phyloP scores from a whole-genome alignment of 2,888 invertebrate species.

The Stictocephala bisonia region DNA sequence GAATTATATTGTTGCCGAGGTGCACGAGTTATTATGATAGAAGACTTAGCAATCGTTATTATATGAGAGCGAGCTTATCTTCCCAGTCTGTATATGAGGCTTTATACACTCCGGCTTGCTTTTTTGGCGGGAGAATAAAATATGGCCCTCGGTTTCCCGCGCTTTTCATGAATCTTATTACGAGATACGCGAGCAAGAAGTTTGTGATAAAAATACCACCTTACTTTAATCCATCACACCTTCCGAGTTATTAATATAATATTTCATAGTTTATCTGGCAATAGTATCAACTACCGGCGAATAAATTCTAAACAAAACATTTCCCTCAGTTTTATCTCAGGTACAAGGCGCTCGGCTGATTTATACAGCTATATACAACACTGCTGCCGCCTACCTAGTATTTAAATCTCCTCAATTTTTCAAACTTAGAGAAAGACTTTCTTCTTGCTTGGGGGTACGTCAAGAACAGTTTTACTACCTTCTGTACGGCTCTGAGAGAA shows the following conservation, averaged over 20 bases:
- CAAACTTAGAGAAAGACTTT: conserved; percentile 40
- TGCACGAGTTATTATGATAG: conserved; percentile 60
- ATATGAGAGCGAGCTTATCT: conserved; percentile 60
- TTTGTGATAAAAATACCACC: conserved; percentile 55
- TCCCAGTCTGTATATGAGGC: conserved; percentile 55
- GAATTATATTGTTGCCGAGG: conserved; percentile 59
- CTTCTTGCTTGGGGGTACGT: conserved; percentile 17
- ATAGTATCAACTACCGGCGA: conserved; percentile 47
- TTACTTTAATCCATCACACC: conserved; percentile 57
- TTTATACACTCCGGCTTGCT: conserved; percentile 53
- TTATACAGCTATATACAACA: conserved; percentile 36
- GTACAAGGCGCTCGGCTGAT: conserved; percentile 14
- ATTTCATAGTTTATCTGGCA: conserved; percentile 50
- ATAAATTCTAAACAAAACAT: conserved; percentile 47
- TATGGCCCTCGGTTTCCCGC: conserved; percentile 70
- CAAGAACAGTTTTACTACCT: conserved; percentile 31
- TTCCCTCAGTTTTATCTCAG: conserved; percentile 36
- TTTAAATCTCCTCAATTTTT: conserved; percentile 38
- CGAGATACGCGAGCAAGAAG: conserved; percentile 68
- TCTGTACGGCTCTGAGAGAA: no score
- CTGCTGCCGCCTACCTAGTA: conserved; percentile 30
- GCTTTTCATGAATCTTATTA: conserved; percentile 86
- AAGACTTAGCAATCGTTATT: conserved; percentile 62
- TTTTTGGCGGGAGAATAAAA: conserved; percentile 68
- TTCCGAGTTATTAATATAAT: conserved; percentile 50